Percentiles rank a stretch among this genome's conserved stretches.
These are phyloP conservation scores for Drosophila biarmipes DNA, from an alignment of 1,140 invertebrate genomes.

Conservation along the genomic window DNA sequence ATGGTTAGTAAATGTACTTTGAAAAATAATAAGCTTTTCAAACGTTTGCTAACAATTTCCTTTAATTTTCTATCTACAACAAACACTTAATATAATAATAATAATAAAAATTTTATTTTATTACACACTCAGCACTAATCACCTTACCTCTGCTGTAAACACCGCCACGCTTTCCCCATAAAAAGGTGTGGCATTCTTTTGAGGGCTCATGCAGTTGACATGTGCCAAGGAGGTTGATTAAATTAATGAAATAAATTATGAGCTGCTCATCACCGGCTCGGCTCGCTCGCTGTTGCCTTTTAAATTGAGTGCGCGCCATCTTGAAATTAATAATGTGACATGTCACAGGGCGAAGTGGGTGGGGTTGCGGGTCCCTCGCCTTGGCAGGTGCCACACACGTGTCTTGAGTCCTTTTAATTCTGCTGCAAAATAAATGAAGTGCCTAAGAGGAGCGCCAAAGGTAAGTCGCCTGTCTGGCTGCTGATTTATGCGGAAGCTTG, in stretches of 20 bases:
- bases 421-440: slow-evolving; percentile 60
- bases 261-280: slow-evolving; percentile 58
- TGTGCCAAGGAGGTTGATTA: slow-evolving; percentile 79
- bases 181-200: slow-evolving; percentile 51
- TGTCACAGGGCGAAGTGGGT: slow-evolving; percentile 14
- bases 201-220: slow-evolving; percentile 73
- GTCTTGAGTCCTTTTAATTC: slow-evolving; percentile 58
- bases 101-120: not conserved
- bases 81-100: not conserved
- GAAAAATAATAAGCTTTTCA: too few species aligned
- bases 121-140: not conserved
- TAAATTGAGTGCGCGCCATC: slow-evolving; percentile 79
- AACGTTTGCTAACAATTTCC: not conserved
- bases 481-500: slow-evolving; percentile 52
- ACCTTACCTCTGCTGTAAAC: not conserved
- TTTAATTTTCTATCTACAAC: not conserved
- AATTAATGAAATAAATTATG: slow-evolving; percentile 84
- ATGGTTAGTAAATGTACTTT: not conserved
- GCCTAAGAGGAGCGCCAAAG: slow-evolving; percentile 44
- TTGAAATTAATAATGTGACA: slow-evolving; percentile 80
- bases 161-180: not conserved
- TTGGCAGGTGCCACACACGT: slow-evolving; percentile 36
- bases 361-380: not conserved
- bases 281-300: slow-evolving; percentile 47
- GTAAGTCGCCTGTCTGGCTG: slow-evolving; percentile 22